Base-by-base conservation (phyloP, 2,797 vertebrate species). In the Tarsius wallacei region DNA sequence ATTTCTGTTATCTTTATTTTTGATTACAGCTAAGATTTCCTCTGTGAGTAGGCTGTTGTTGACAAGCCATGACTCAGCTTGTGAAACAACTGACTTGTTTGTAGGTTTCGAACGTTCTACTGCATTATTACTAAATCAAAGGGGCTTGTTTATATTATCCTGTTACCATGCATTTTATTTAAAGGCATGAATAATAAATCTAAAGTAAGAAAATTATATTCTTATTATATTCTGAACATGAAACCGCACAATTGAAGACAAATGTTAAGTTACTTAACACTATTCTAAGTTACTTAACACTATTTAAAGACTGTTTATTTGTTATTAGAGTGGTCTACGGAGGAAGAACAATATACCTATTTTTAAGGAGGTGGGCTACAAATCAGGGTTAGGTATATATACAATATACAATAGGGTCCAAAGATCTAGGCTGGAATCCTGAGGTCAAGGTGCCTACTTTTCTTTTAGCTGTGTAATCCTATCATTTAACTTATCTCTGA, bases 51-150 rank as follows among this genome's bases (percentile, higher is more conserved):
- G 55, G 59, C 64, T 88, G 61, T 22, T 96, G 82, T n/a, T 95
- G 77, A 96, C 57, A 91, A 81, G 89, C 59, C 91, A 76, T 94
- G 87, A 96, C 76, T 88, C 97, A 94, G 83, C 89, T 87, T 92
- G 19, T 83, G 57, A 95, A 19, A 84, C 49, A 94, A 86, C 3
- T 88, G 63, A 87, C 66, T 89, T 96, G 81, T 97, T 95, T 92
- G 86, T 22, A 82, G 31, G 87, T 87, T 85, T 82, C 81, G n/a
- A 97, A 91, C 87, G 84, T 93, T 91, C 83, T 63, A 55, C 53
- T 91, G 53, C 33, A 89, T 71, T 92, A 92, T 57, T 94, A 61
- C 86, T 90, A 94, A 95, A 73, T 91, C 76, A 93, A 92, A 90
- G 22, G 47, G 91, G 81, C 3, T 64, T 59, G 19, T 86, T 80